Evolutionary conservation across 2,113 vertebrate species (phyloP).

Genomic region (Pteronura brasiliensis): DNA sequence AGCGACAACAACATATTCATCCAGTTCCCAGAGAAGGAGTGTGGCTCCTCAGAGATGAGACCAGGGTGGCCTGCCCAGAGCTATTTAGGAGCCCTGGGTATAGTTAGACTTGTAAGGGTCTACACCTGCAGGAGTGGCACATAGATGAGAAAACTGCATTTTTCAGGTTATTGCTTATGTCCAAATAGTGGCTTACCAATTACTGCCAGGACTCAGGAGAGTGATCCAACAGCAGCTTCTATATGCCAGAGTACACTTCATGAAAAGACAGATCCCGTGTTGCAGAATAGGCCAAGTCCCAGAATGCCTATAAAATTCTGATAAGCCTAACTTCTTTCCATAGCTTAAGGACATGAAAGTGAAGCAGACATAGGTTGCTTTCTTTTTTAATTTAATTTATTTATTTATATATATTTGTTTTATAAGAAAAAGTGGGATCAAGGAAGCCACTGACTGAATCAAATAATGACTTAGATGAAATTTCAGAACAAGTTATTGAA

Average conservation of each 20-base stretch:
- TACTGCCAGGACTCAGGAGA: not conserved
- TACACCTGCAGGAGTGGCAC: not conserved
- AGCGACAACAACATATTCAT: not conserved
- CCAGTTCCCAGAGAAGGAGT: not conserved
- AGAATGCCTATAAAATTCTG: slow-evolving; percentile 43
- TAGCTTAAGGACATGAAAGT: slow-evolving; percentile 37
- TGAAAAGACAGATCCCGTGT: not conserved
- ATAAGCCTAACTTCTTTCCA: slow-evolving; percentile 57
- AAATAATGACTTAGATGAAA: slow-evolving; percentile 39
- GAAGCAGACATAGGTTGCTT: not conserved
- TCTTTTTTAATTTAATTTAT: not conserved
- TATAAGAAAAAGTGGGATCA: not conserved
- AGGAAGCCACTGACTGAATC: slow-evolving; percentile 35
- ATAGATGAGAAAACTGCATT: not conserved
- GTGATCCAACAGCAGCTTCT: not conserved
- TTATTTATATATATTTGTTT: not conserved
- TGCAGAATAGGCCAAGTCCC: not conserved
- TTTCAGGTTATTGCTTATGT: not conserved
- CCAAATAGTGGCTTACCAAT: not conserved
- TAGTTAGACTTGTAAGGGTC: not conserved
- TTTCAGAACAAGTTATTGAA: slow-evolving; percentile 42
- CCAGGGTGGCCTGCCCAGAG: not conserved
- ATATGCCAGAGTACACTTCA: slow-evolving; percentile 30
- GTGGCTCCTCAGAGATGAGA: not conserved
- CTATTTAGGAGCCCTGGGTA: not conserved